These are phyloP conservation scores for Drosophila mauritiana DNA, from an alignment of 1,140 invertebrate species.

Conservation along the genomic window DNA sequence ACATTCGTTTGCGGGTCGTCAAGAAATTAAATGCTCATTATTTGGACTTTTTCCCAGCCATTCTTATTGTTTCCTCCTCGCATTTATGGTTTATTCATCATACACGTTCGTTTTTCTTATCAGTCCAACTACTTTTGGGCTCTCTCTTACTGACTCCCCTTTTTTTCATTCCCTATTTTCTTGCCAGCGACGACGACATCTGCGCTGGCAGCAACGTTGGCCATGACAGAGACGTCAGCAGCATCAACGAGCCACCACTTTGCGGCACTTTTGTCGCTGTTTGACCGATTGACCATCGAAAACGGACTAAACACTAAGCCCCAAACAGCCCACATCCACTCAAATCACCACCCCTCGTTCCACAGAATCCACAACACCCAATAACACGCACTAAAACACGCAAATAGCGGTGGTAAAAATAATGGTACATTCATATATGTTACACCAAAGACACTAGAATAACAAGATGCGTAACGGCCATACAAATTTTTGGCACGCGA, in stretches of 20 bases:
- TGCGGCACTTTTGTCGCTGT: slow-evolving; percentile 31
- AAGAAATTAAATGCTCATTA: slow-evolving; percentile 68
- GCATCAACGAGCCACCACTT: slow-evolving; percentile 53
- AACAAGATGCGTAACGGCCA: no score
- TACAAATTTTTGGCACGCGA: no score
- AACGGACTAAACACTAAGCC: slow-evolving; percentile 18
- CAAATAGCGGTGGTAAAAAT: slow-evolving; percentile 1
- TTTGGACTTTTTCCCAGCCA: slow-evolving; percentile 30
- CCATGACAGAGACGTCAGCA: slow-evolving; percentile 5
- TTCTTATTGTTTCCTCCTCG: slow-evolving; percentile 16
- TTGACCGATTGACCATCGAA: slow-evolving; percentile 13
- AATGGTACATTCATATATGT: not conserved
- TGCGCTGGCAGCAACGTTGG: slow-evolving; percentile 16
- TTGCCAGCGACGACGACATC: slow-evolving; percentile 11
- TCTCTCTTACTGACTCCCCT: slow-evolving; percentile 1
- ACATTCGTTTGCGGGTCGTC: slow-evolving; percentile 61
- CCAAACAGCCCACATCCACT: slow-evolving; percentile 1
- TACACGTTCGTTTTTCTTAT: slow-evolving; percentile 58
- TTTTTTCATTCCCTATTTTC: not conserved
- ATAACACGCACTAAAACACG: not conserved
- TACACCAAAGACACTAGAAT: no score
- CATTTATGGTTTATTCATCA: slow-evolving; percentile 36
- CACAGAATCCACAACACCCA: not conserved
- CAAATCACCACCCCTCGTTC: not conserved
- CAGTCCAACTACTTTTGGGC: slow-evolving; percentile 51